Percentiles rank a stretch among this genome's conserved stretches.
phyloP scores from a whole-genome alignment of 2,888 invertebrate genomes.

The Tinea pellionella region DNA sequence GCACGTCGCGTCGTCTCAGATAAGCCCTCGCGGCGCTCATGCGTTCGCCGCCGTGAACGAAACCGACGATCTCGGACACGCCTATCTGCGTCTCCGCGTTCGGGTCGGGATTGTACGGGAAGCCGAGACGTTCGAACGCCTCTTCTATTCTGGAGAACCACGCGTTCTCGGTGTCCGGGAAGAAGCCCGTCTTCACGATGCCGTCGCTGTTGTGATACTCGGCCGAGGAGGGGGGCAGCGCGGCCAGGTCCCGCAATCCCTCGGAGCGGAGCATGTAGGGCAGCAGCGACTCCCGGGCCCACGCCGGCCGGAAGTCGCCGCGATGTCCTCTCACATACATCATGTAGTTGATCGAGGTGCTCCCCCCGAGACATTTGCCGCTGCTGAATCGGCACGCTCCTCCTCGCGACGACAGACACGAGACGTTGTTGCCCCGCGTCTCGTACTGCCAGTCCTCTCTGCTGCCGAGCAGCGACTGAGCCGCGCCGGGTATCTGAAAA shows the following conservation, averaged over 20 bases:
- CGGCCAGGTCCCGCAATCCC: constrained; percentile 25
- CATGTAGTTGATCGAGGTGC: constrained; percentile 48
- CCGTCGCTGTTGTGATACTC: constrained; percentile 41
- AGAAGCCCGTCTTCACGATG: constrained; percentile 30
- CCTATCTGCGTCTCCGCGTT: constrained; percentile 42
- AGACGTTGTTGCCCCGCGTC: constrained; percentile 35
- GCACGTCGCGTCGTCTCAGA: constrained; percentile 27
- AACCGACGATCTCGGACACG: constrained; percentile 32
- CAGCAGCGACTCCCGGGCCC: constrained; percentile 37
- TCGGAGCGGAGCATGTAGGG: constrained; percentile 44
- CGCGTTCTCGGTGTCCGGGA: constrained; percentile 29
- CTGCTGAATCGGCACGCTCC: constrained; percentile 33
- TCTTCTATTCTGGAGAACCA: constrained; percentile 34
- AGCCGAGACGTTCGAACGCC: constrained; percentile 26
- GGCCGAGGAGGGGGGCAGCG: constrained; percentile 32
- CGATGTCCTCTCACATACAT: constrained; percentile 41
- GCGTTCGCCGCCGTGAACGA: constrained; percentile 32
- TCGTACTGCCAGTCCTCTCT: constrained; percentile 36
- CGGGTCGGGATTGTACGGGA: constrained; percentile 36
- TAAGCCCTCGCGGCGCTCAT: constrained; percentile 41
- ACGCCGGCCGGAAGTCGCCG: constrained; percentile 35
- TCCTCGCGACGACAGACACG: constrained; percentile 32
- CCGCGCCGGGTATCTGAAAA: constrained; percentile 31
- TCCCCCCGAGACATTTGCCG: constrained; percentile 47
- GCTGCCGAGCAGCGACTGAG: constrained; percentile 28